Percentiles rank a stretch among this genome's conserved stretches.
Conservation (phyloP, 2,113 vertebrate species). For the Triplophysa siluroides region DNA sequence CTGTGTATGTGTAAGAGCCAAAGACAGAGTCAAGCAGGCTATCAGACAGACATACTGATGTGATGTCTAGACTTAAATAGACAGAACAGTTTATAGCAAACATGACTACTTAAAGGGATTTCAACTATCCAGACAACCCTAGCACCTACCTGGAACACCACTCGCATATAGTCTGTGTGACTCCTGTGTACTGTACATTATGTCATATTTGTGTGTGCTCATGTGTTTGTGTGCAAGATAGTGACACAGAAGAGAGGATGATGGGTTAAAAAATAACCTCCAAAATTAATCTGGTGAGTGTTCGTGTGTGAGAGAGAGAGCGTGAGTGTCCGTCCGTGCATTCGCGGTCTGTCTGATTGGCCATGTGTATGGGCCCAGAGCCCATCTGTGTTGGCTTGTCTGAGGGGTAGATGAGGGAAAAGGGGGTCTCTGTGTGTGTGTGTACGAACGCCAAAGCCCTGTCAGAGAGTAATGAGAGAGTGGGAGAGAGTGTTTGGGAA, state of each 20-base stretch:
- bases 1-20: slow-evolving; percentile 18
- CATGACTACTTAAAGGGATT: no score
- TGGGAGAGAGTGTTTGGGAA: slow-evolving; percentile 49
- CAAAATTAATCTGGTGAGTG: slow-evolving; percentile 42
- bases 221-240: slow-evolving; percentile 12
- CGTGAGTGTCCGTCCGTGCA: slow-evolving; percentile 39
- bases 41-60: neutral
- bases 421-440: slow-evolving; percentile 48
- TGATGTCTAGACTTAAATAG: neutral
- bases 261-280: slow-evolving; percentile 44
- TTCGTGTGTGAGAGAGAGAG: slow-evolving; percentile 2
- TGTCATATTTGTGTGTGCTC: neutral
- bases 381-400: slow-evolving; percentile 59
- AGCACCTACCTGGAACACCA: neutral
- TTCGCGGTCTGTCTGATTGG: slow-evolving; percentile 46
- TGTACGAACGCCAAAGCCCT: slow-evolving; percentile 51
- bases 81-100: neutral
- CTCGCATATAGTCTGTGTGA: neutral
- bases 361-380: slow-evolving; percentile 49
- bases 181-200: neutral
- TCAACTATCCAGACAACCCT: neutral
- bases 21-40: neutral
- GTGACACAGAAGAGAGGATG: slow-evolving; percentile 25
- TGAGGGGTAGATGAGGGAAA: slow-evolving; percentile 53
- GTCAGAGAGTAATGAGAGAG: slow-evolving; percentile 57